These are phyloP conservation scores for Pheosia tremula DNA, from an alignment of 2,888 invertebrate genomes.

Conservation along the genomic window DNA sequence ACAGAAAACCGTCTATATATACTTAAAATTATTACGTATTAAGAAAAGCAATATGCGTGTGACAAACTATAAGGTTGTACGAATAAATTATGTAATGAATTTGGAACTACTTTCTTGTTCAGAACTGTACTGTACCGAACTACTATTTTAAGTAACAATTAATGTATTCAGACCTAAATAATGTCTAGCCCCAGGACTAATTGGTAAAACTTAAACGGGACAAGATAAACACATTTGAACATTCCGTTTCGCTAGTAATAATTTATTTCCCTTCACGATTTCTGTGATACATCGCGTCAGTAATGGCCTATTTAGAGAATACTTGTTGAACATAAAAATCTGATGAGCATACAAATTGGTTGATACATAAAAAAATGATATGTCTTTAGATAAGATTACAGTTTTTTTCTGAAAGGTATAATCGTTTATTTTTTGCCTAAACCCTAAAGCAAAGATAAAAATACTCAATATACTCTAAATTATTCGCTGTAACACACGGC, in stretches of 20 bases:
- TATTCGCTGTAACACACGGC: no score
- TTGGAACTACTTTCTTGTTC: neutral
- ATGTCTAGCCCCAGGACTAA: constrained; percentile 28
- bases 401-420: neutral
- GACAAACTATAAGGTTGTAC: neutral
- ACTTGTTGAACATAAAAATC: constrained; percentile 22
- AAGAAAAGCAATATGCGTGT: no score
- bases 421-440: no score
- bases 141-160: constrained; percentile 22
- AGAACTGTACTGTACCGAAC: neutral
- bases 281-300: constrained; percentile 26
- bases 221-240: constrained; percentile 35
- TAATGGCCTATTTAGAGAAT: constrained; percentile 30
- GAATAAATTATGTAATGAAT: neutral
- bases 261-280: constrained; percentile 24
- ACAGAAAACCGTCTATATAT: no score
- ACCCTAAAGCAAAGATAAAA: no score
- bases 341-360: constrained; percentile 14
- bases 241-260: constrained; percentile 23
- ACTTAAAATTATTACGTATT: no score
- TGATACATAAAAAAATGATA: constrained; percentile 10
- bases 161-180: constrained; percentile 27
- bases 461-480: no score
- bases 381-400: constrained; percentile 1
- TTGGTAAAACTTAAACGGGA: constrained; percentile 40